Conservation (phyloP, 1,140 invertebrate genomes). For the Conopomorpha cramerella region DNA sequence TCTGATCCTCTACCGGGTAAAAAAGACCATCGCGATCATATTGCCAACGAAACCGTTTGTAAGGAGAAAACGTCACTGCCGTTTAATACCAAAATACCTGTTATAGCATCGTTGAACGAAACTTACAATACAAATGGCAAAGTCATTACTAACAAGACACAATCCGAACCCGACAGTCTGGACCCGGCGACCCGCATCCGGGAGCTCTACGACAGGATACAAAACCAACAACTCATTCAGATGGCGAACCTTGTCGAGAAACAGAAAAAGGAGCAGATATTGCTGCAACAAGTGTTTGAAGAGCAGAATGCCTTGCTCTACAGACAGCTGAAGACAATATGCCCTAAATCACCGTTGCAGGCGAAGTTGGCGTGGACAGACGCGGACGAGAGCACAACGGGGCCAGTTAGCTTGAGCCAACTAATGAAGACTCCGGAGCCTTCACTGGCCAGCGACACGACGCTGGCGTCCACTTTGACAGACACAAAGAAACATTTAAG, state of each 20-base stretch:
- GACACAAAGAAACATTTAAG: conserved; percentile 37
- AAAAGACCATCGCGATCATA: too few species aligned
- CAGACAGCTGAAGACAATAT: conserved; percentile 60
- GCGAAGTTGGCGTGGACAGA: conserved; percentile 38
- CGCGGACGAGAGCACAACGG: conserved; percentile 19
- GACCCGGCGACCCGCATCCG: conserved; percentile 34
- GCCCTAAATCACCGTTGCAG: conserved; percentile 34
- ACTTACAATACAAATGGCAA: not conserved
- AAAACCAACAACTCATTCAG: conserved; percentile 64
- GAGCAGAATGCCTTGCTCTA: conserved; percentile 63
- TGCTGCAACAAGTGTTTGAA: conserved; percentile 64
- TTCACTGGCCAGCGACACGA: too few species aligned
- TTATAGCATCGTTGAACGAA: not conserved
- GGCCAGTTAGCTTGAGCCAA: conserved; percentile 45
- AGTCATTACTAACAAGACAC: not conserved
- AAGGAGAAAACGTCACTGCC: not conserved
- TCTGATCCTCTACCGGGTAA: too few species aligned
- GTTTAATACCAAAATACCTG: too few species aligned
- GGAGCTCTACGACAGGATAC: conserved; percentile 58
- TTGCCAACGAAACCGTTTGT: not conserved
- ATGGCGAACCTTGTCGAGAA: conserved; percentile 62
- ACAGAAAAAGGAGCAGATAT: conserved; percentile 62
- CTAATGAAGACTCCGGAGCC: conserved; percentile 27
- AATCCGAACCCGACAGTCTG: too few species aligned
- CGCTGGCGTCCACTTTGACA: conserved; percentile 30